Evolutionary conservation across 2,888 invertebrate species (phyloP), one percentile per base, ranked within the genome.

Genomic region (Dexiosoma caninum): DNA sequence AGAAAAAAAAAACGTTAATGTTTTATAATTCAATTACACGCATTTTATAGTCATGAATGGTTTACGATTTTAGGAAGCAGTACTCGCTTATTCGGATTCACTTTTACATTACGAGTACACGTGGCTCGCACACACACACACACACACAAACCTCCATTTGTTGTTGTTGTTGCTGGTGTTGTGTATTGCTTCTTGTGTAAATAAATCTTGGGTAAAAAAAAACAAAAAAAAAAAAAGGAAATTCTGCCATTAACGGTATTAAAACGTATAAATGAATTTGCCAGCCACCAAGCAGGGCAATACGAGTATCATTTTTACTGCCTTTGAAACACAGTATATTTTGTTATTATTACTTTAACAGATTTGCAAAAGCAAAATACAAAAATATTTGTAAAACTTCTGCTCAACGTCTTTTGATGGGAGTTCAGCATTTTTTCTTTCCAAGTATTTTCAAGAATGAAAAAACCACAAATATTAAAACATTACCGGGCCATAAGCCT

Each of bases 21-120:
- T 79, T 64, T 12, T 46, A 80, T 75, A 75, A 72, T 76, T 76
- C 76, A 80, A 71, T 79, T 72, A 79, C 69, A 79, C 59, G 76
- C 79, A 80, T 51, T 80, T 75, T 69, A 75, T 51, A 80, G 53
- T 44, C 59, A 70, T 80, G 72, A 82, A 69, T 72, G 78, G 72
- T 69, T 81, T 62, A 35, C 53, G 55, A 55, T n/a, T 57, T 64
- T 57, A n/a, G n/a, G n/a, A n/a, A n/a, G 69, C 62, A 69, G 76
- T 62, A 77, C 69, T 62, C 35, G n/a, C 44, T 27, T 55, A 55
- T n/a, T n/a, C n/a, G n/a, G n/a, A n/a, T n/a, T n/a, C n/a, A n/a
- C n/a, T n/a, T 46, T 32, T 49, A 23, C 14, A 35, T 27, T 35
- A 49, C 49, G 4, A 7, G 32, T n/a, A 32, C 5, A 46, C 4